A percentile compares a stretch with the other conserved stretches of the same genome.
Evolutionary conservation across 92 coral and sea anemone species (phyloP).

Genomic region (Anthopleura xanthogrammica): DNA sequence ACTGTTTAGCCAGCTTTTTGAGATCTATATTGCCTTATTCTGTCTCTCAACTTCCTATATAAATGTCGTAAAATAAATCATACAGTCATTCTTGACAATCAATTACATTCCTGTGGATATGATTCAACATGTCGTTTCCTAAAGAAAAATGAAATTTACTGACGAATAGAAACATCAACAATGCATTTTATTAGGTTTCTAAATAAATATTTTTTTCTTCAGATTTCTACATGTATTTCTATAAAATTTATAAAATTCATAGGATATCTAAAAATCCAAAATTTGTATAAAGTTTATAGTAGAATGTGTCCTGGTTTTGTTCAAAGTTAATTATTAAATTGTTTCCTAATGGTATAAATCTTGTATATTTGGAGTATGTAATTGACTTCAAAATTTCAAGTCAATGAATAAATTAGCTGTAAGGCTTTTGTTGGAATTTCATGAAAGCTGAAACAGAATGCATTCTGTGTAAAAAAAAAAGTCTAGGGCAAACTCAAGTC

Average conservation of each 20-base stretch:
- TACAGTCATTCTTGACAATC: background rate
- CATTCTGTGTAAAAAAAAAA: background rate
- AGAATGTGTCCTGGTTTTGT: background rate
- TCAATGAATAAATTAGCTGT: slow-evolving; percentile 11
- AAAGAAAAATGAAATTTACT: background rate
- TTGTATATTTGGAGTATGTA: background rate
- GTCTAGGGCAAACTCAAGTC: background rate
- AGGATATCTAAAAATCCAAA: background rate
- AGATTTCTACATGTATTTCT: background rate
- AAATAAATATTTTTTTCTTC: background rate
- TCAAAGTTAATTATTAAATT: background rate
- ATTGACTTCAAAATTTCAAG: background rate
- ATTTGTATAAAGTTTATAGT: background rate
- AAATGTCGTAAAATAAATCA: background rate
- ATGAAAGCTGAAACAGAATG: background rate
- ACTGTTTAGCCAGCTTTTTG: background rate
- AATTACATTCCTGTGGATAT: background rate
- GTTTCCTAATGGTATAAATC: background rate
- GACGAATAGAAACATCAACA: background rate
- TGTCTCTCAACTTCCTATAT: background rate
- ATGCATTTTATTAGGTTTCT: background rate
- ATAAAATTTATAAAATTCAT: background rate
- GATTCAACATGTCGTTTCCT: background rate
- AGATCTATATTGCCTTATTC: background rate
- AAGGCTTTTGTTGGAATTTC: background rate